Base-by-base conservation (phyloP, 2,888 invertebrate genomes). In the Chrysina gloriosa region DNA sequence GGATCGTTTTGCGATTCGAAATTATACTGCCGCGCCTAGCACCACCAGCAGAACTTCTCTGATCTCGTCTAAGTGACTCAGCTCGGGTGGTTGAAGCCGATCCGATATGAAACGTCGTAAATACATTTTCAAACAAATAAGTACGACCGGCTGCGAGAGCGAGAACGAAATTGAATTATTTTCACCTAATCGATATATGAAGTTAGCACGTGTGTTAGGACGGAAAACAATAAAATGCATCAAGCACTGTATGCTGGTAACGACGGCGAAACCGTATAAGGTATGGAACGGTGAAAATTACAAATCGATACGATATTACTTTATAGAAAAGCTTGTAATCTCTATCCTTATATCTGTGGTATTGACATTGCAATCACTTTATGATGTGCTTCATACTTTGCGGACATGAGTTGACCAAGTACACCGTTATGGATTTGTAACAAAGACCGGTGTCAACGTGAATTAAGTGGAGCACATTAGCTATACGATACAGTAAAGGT, bases 151-250 rank as follows among this genome's bases (percentile, higher is more conserved):
- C 7, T n/a, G 5, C 25, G 11, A n/a, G 5, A 48, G 23, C 11
- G 48, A 48, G 6, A n/a, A 25, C n/a, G 1, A 5, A 48, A 25
- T 48, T 48, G 48, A 25, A 48, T 48, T 48, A 48, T 25, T 48
- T 48, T 25, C 48, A 11, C 48, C 25, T 25, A 48, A 48, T 25
- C 23, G 2, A 23, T 48, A 23, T 48, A 48, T 47, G 47, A 21
- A 34, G 34, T 4, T 34, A 34, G 19, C 45, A 21, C 45, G 45
- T 45, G 9, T 19, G 36, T 5, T 36, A 9, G n/a, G 9, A 36
- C 4, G 48, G 25, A 25, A 48, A 48, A 9, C 48, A 23, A 25
- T 25, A 23, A 9, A n/a, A 48, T 25, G 23, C 6, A 34, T 34
- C 7, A 9, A 7, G 9, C 34, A 36, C n/a, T 36, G 36, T n/a